Evolutionary conservation across 2,888 invertebrate species (phyloP), one percentile per base, ranked within the genome.

Genomic region (Lasioglossum lativentre): DNA sequence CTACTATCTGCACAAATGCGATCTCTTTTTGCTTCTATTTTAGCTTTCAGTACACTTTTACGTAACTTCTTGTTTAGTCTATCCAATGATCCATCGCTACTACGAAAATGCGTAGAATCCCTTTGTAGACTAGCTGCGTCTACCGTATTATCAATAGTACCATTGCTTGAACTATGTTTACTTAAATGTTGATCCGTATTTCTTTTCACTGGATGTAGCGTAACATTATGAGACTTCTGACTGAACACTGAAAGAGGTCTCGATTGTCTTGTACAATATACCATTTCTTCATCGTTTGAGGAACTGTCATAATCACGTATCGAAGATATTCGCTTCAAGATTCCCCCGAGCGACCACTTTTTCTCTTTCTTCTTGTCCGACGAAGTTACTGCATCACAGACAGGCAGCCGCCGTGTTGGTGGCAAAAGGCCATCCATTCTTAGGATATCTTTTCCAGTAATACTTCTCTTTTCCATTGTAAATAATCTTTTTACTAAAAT

Each of bases 311-410:
- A 96, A 88, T 96, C 97, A 71, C 96, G 96, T 85, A 97, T 96
- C 89, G 97, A 97, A 95, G 97, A 97, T 95, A 97, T 97, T 93
- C 97, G 96, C 87, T 97, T 96, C 93, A 98, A 97, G 4, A 98
- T 96, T 91, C 97, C 97, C 12, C 98, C 98, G 70, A 98, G 96
- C 14, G 97, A 97, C 98, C 98, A 98, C 95, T 97, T 98, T 93
- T 96, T 96, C 90, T 95, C 96, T 90, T 97, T 97, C 91, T 97
- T 97, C 92, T 96, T 96, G 88, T 96, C 90, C 2, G 85, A 72
- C 3, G 85, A 83, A 34, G 89, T 78, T 16, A 88, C 88, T 0
- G 88, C 87, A 66, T 79, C 76, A 6, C 88, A 89, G 10, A 89
- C 89, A 59, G 89, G 83, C 19, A 89, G 30, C 6, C 92, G 92